Evolutionary conservation across 2,113 vertebrate species (phyloP).

Genomic region (Ceyx cyanopectus): DNA sequence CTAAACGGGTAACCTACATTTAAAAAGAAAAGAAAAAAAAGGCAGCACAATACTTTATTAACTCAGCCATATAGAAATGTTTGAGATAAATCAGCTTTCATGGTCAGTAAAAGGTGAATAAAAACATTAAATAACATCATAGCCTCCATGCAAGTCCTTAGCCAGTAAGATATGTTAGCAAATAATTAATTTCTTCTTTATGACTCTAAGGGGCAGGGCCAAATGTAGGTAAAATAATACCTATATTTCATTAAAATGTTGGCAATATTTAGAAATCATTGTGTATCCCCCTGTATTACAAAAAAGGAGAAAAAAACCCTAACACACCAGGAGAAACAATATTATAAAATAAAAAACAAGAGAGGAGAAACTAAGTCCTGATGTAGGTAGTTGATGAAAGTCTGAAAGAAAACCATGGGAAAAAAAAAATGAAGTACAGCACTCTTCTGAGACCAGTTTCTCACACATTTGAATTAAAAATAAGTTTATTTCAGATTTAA

Average conservation of each 20-base stretch:
- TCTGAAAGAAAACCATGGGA: neutral
- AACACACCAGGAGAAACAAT: no score
- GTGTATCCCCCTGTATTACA: rapidly evolving
- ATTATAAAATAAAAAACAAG: neutral
- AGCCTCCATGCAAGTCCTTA: neutral
- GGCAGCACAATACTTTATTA: neutral
- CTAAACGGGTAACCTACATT: neutral
- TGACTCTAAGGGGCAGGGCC: neutral
- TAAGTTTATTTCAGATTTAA: no score
- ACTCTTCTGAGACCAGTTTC: neutral
- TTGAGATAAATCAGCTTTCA: neutral
- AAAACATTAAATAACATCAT: neutral
- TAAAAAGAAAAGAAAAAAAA: neutral
- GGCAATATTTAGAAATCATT: neutral
- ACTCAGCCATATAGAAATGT: neutral
- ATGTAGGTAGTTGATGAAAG: neutral
- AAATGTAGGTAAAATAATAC: neutral
- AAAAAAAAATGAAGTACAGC: neutral
- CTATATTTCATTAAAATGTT: neutral
- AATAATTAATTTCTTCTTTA: neutral
- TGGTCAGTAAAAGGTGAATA: neutral
- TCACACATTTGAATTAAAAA: neutral
- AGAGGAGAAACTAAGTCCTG: neutral
- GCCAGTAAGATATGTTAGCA: rapidly evolving
- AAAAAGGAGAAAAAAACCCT: no score